These are phyloP conservation scores for Apamea monoglypha DNA, from an alignment of 2,888 invertebrate species.

Conservation along the genomic window DNA sequence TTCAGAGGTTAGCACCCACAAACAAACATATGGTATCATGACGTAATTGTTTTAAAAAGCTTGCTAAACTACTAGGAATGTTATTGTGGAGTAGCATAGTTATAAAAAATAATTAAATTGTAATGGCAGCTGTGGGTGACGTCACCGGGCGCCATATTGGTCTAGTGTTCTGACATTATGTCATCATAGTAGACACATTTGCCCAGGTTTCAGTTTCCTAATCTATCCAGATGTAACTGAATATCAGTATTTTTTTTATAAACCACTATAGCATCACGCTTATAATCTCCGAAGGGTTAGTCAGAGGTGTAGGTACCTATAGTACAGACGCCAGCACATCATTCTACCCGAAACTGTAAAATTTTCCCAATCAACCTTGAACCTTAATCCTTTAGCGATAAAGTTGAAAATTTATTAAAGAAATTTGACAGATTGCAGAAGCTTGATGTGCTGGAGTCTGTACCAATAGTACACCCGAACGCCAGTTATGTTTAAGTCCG, in stretches of 20 bases:
- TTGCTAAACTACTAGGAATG: constrained; percentile 29
- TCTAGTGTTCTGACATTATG: constrained; percentile 9
- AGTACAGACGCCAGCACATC: too few relatives aligned
- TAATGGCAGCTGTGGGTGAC: constrained; percentile 53
- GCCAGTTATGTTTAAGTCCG: too few relatives aligned
- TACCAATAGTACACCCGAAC: too few relatives aligned
- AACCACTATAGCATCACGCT: too few relatives aligned
- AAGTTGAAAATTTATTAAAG: too few relatives aligned
- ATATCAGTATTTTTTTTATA: not conserved
- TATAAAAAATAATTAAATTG: constrained; percentile 56
- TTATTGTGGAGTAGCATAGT: not conserved
- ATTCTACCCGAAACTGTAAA: too few relatives aligned
- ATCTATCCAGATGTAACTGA: constrained; percentile 19
- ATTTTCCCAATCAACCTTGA: too few relatives aligned
- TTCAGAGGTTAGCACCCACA: constrained; percentile 6
- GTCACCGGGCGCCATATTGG: constrained; percentile 60
- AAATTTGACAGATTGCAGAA: too few relatives aligned
- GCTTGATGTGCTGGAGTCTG: too few relatives aligned
- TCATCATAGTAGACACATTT: constrained; percentile 24
- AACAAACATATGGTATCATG: constrained; percentile 29
- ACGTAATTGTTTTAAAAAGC: constrained; percentile 35
- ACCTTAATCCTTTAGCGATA: too few relatives aligned
- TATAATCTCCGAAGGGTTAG: too few relatives aligned
- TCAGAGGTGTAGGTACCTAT: too few relatives aligned
- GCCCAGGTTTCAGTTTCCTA: not conserved